phyloP scores from a whole-genome alignment of 2,113 vertebrate genomes.

The Climacteris rufus region DNA sequence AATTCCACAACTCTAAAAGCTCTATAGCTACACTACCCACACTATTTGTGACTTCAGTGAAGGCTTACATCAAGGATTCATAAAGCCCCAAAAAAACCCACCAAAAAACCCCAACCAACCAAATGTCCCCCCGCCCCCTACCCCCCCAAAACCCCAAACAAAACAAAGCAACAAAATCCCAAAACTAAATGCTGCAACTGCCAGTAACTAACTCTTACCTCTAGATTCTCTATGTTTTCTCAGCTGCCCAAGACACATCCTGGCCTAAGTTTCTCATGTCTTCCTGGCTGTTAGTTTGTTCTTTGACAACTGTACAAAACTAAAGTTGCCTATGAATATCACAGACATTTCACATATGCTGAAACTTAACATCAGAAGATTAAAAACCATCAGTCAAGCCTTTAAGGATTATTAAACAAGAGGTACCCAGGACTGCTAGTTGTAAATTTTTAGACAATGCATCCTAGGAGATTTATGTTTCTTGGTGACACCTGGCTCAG shows the following conservation, averaged over 20 bases:
- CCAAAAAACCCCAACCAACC: neutral
- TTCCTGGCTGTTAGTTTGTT: neutral
- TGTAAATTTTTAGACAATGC: neutral
- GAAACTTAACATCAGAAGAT: neutral
- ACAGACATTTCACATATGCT: neutral
- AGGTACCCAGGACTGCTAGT: neutral
- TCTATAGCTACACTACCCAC: neutral
- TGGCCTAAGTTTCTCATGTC: neutral
- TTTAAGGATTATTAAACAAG: neutral
- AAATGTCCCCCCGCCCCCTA: neutral
- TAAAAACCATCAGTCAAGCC: neutral
- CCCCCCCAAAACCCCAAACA: fast-evolving
- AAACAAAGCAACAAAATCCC: neutral
- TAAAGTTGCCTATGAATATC: neutral
- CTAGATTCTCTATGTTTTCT: neutral
- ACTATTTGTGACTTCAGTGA: neutral
- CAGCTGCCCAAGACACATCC: neutral
- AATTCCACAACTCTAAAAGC: neutral
- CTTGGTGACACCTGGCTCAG: neutral
- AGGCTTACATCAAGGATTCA: neutral
- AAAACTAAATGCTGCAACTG: neutral
- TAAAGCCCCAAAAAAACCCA: too few species aligned
- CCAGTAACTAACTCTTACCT: neutral
- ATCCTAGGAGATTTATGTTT: neutral
- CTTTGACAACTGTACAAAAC: neutral